Base-by-base conservation (phyloP, 2,888 invertebrate genomes). In the Orthosia gracilis region DNA sequence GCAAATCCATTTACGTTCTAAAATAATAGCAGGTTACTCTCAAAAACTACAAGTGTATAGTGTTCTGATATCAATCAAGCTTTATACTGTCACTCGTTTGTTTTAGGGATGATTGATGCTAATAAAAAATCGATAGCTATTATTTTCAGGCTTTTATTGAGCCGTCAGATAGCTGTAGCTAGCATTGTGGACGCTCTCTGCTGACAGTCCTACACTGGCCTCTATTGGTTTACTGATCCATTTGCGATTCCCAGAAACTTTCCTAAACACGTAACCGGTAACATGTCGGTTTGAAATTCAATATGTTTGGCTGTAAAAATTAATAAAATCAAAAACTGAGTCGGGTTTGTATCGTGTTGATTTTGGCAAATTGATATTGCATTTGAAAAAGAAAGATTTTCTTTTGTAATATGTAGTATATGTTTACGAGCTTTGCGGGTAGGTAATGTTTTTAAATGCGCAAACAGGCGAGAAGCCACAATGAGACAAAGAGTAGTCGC, bases 71-170 rank as follows among this genome's bases (percentile, higher is more conserved):
- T 76, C 45, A 58, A 58, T 55, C 62, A 58, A 31, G 58, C 49
- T 75, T 71, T 79, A 64, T 55, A 7, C 49, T 63, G 66, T 40
- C 59, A 65, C 54, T 75, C 55, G 61, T 73, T 82, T 65, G 64
- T 70, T 79, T 63, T 59, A 73, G 31, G 26, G 50, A 69, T 81
- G 83, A 79, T 70, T 68, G 83, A 83, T 83, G 69, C 15, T 55
- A 50, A 54, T 52, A 62, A 61, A 79, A 83, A 75, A 63, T 78
- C 62, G 70, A 81, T 71, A 59, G 61, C 61, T 69, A 65, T 82
- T 82, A 62, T 75, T 82, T 78, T 74, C 64, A 52, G 61, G 69
- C 69, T 81, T 73, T 81, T 58, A 82, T 45, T 61, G 54, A 23
- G n/a, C 57, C 23, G 54, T 54, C 64, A 49, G 59, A 61, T 26